phyloP scores from a whole-genome alignment of 2,888 invertebrate species.

The Phrixothrix hirtus region DNA sequence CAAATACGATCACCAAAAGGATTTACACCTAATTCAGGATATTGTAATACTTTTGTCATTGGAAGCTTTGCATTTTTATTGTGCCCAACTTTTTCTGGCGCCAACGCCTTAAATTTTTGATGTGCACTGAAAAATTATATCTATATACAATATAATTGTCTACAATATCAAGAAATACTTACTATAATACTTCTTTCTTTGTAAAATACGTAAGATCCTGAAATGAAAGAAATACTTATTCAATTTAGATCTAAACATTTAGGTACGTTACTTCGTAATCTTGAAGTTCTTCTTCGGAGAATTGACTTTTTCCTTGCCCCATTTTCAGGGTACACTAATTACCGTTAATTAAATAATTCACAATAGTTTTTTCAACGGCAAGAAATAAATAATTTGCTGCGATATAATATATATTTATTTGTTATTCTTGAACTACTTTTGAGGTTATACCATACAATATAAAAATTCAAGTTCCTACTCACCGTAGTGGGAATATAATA shows the following conservation, averaged over 20 bases:
- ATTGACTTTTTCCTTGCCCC: slow-evolving; percentile 83
- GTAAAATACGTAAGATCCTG: slow-evolving; percentile 94
- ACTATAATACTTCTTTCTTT: slow-evolving; percentile 90
- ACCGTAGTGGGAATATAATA: too few species aligned
- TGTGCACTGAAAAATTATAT: slow-evolving; percentile 75
- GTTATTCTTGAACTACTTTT: too few species aligned
- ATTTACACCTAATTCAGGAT: slow-evolving; percentile 86
- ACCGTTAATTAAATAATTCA: not conserved
- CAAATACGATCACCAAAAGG: slow-evolving; percentile 92
- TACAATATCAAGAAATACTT: too few species aligned
- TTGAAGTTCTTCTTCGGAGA: slow-evolving; percentile 85
- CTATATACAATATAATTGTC: too few species aligned
- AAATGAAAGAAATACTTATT: slow-evolving; percentile 30
- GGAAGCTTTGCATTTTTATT: slow-evolving; percentile 85
- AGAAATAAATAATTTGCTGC: too few species aligned
- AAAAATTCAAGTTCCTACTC: too few species aligned
- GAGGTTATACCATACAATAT: too few species aligned
- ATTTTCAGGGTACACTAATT: slow-evolving; percentile 54
- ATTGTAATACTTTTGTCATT: slow-evolving; percentile 81
- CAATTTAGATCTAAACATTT: slow-evolving; percentile 1
- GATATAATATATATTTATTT: too few species aligned
- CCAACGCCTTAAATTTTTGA: slow-evolving; percentile 84
- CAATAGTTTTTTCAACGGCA: too few species aligned
- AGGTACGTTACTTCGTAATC: slow-evolving; percentile 90
- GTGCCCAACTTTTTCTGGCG: slow-evolving; percentile 88